Base-by-base conservation (phyloP, 37 sponge, comb jelly and placozoan genomes). In the Beroe ovata region DNA sequence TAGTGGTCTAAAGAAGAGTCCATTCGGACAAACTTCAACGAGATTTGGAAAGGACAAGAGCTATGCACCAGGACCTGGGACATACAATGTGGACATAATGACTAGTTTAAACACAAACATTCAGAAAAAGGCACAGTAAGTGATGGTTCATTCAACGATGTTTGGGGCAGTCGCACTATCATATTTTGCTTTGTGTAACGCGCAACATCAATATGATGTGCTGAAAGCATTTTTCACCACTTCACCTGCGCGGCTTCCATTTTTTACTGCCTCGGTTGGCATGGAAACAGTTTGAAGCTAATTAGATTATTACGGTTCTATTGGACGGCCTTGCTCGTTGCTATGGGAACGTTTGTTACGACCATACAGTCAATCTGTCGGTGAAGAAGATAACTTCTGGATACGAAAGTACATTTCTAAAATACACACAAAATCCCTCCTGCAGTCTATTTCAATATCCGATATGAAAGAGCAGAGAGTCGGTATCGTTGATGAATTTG, bases 11-110 rank as follows among this genome's bases (percentile, higher is more conserved):
- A 93, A 89, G 54, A 93, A 81, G 84, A 92, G 92, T 69, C 96
- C 98, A 0, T 97, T 97, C 92, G 95, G 98, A 36, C 95, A 97
- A 91, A 91, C 94, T 1, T 92, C 98, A 21, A 90, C 90, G 0
- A 89, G 98, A 21, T 97, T 97, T 90, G 61, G 63, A 0, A 89
- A 61, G 19, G 14, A 8, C 30, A 39, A 29, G 25, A 92, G 60
- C 81, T 21, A 35, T 0, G 60, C 91, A 18, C 81, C 91, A 90
- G 98, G 96, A 25, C 96, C 96, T 61, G 96, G 96, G 22, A 84
- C 94, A 0, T 97, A 97, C 90, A 92, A 95, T 88, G 69, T 93
- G 71, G 90, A 40, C 41, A 88, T 92, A 0, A 91, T 77, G 26
- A 96, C 92, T 29, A 92, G 92, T 36, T 58, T 96, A 54, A 71